Evolutionary conservation across 2,113 vertebrate genomes (phyloP), one percentile per base, ranked within the genome.

Genomic region (Tonatia bakeri): DNA sequence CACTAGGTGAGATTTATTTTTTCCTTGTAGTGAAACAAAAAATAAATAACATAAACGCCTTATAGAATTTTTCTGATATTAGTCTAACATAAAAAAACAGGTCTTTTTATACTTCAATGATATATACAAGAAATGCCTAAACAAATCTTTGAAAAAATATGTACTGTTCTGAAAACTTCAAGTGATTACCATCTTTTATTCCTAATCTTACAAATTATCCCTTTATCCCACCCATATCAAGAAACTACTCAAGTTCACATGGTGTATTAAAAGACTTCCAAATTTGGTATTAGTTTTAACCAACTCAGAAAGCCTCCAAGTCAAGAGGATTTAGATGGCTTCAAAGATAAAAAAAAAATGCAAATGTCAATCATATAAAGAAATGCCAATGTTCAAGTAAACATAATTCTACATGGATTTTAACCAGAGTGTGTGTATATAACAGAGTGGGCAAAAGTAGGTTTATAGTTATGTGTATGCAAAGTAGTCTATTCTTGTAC

Each of bases 221-320:
- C 45, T 96, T 97, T 76, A 6, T 87, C 36, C 38, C 56, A 75
- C 38, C 67, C 84, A 94, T 79, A 69, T 76, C 56, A 94, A 96
- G 77, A 86, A 97, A 97, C 94, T 96, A 95, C 69, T 95, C 19
- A 75, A 88, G 54, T 96, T 97, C 97, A 97, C 38, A 22, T 84
- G 54, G 81, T 36, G 2, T 40, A 94, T 70, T 88, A 96, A 97
- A 97, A 97, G 81, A 91, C 43, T 95, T 85, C 80, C 92, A 96
- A 97, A 97, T 95, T 94, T 93, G 73, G 77, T 77, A 47, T 70
- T 56, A 94, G 56, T 65, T 96, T 97, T 64, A 91, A 96, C 15
- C 0, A 7, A 96, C 86, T 77, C 56, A 96, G 93, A 96, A 97
- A 36, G 19, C 75, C 77, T 90, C 54, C 83, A 89, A 91, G 22